Conservation (phyloP, 2,797 vertebrate genomes). For the Gambusia yucatana region DNA sequence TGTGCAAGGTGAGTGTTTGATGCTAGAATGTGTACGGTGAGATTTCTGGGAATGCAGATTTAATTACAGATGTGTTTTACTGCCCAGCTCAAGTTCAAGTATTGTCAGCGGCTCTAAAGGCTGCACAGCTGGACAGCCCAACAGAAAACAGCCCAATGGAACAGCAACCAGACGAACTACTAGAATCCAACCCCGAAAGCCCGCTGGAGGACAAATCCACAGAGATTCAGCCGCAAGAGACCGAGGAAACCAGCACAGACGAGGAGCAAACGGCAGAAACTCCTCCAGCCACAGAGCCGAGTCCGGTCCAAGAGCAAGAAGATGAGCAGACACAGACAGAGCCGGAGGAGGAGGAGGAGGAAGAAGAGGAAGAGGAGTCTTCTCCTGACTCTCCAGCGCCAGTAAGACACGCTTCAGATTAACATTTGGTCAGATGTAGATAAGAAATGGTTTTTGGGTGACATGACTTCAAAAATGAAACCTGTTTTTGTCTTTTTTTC, state of each 20-base stretch:
- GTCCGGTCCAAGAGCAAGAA: constrained; percentile 70
- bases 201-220: constrained; percentile 29
- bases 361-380: constrained; percentile 53
- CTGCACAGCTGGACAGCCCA: constrained; percentile 85
- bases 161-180: constrained; percentile 43
- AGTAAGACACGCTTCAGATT: constrained; percentile 43
- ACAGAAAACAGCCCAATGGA: constrained; percentile 53
- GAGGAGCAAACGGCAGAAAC: constrained; percentile 49
- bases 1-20: constrained; percentile 84
- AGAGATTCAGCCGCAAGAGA: constrained; percentile 58
- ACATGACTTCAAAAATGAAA: too few relatives aligned
- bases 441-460: neutral
- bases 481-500: too few relatives aligned
- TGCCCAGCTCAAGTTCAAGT: constrained; percentile 89
- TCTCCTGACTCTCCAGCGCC: constrained; percentile 65
- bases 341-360: constrained; percentile 61
- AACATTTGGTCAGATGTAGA: neutral
- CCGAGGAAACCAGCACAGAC: constrained; percentile 47
- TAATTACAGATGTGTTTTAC: constrained; percentile 25
- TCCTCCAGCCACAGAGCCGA: constrained; percentile 38
- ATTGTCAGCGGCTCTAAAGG: constrained; percentile 89
- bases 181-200: constrained; percentile 24
- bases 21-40: neutral
- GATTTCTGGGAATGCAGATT: constrained; percentile 6
- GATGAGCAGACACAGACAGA: constrained; percentile 51